Evolutionary conservation across 2,113 vertebrate genomes (phyloP).

Genomic region (Candoia aspera): DNA sequence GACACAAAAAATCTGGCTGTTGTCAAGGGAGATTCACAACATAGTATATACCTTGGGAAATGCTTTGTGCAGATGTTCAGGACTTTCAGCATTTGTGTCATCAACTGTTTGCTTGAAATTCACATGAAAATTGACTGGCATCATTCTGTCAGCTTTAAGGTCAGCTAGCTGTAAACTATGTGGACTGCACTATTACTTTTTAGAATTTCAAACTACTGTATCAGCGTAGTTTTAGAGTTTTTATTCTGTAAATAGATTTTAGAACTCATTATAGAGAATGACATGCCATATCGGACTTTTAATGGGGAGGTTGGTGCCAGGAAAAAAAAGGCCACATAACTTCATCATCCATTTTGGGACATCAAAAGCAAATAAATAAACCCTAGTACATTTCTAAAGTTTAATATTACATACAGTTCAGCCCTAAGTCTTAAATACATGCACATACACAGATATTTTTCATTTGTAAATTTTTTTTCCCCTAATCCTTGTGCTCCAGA

Average conservation of each 20-base stretch:
- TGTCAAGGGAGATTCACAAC: neutral
- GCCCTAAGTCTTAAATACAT: neutral
- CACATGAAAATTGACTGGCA: neutral
- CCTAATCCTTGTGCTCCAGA: neutral
- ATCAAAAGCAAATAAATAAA: neutral
- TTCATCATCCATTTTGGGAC: neutral
- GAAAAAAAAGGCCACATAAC: neutral
- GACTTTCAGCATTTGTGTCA: neutral
- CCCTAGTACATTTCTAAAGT: neutral
- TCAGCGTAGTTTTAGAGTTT: neutral
- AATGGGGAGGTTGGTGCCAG: neutral
- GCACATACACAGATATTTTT: neutral
- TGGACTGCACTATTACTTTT: neutral
- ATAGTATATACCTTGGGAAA: neutral
- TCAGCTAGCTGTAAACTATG: neutral
- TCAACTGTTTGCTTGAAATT: slow-evolving; percentile 25
- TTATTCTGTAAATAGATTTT: neutral
- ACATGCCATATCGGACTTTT: neutral
- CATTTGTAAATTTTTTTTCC: neutral
- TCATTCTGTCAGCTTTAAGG: neutral
- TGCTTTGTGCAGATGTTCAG: neutral
- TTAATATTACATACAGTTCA: neutral
- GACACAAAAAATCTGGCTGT: neutral
- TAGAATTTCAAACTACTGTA: neutral
- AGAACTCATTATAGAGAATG: neutral